Conservation (phyloP, 2,888 invertebrate species). For the Physocephala rufipes region DNA sequence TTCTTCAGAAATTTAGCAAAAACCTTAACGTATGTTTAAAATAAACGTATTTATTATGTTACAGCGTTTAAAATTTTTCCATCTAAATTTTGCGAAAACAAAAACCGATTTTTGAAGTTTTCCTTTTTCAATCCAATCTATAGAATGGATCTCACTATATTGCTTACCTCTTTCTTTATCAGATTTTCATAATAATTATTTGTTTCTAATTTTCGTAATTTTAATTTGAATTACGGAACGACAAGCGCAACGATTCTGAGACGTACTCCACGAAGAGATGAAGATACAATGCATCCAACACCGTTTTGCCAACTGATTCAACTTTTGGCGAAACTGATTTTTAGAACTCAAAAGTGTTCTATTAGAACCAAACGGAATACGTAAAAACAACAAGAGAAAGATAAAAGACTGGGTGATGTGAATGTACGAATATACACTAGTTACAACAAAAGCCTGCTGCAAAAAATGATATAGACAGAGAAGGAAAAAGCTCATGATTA, state of each 20-base stretch:
- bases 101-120: no score
- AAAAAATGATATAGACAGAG: neutral
- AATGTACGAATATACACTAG: neutral
- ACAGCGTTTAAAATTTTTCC: no score
- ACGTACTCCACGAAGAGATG: constrained; percentile 7
- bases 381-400: neutral
- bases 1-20: no score
- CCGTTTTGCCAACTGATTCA: constrained; percentile 55
- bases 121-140: neutral
- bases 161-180: neutral
- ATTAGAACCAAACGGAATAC: neutral
- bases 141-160: neutral
- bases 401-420: neutral
- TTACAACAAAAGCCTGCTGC: neutral
- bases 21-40: no score
- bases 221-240: neutral
- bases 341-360: constrained; percentile 42
- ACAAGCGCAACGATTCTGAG: neutral
- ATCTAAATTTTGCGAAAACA: no score
- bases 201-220: no score
- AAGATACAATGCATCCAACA: constrained; percentile 56
- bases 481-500: neutral
- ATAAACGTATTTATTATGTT: no score
- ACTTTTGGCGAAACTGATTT: constrained; percentile 58
- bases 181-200: neutral